Base-by-base conservation (phyloP, 2,113 vertebrate genomes). In the Nesogale talazaci region DNA sequence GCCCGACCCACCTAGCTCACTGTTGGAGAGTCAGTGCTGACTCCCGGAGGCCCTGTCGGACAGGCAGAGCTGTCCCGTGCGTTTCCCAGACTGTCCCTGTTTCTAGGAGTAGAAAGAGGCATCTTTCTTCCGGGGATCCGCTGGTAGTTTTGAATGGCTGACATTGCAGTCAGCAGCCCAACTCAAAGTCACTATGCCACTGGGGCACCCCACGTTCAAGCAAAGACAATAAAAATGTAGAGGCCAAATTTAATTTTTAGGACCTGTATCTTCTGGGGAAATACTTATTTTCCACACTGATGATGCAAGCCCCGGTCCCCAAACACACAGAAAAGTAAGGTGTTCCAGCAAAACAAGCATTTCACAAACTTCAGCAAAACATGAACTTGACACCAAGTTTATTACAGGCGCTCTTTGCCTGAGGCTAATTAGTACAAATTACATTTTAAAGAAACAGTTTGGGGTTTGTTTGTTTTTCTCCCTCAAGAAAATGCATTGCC, bases 341-440 rank as follows among this genome's bases (percentile, higher is more conserved):
- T 38, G 17, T 80, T 76, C 82, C 63, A 86, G 79, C 38, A 89
- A 72, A 92, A 77, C 70, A 86, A 78, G 91, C 75, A 78, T 52
- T 94, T 93, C 76, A 94, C 80, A 46, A 96, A 96, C 90, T 92
- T 92, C 34, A 19, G 23, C 79, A 85, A 94, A 92, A 87, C 79
- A 76, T 93, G 76, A 91, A 93, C 94, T 40, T 72, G 86, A 96
- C 95, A 93, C 38, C 40, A 88, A 94, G 38, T 90, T 95, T 93
- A 96, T 94, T 96, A 80, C 90, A 78, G 38, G 36, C 75, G 82
- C 63, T 93, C 69, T 52, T 84, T 94, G 84, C 90, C 90, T 93
- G 34, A 75, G 69, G 84, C 86, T 36, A 31, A 93, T 86, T 88
- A 83, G 84, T 92, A 56, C 72, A 92, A 97, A 97, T 96, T 92